Evolutionary conservation across 1,140 invertebrate genomes (phyloP).

Genomic region (Achroia grisella): DNA sequence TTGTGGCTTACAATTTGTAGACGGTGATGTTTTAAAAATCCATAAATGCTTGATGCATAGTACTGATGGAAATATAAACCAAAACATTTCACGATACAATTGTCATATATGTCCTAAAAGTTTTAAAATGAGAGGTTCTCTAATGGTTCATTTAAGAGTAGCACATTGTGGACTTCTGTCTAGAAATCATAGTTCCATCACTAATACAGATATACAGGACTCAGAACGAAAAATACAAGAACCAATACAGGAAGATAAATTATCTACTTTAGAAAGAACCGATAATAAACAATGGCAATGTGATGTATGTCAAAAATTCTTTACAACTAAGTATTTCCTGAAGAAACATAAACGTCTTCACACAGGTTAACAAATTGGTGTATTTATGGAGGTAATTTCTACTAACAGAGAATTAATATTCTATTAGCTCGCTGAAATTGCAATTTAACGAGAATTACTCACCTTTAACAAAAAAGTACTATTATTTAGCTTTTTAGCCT

Average conservation of each 20-base stretch:
- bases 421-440: background rate
- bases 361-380: constrained; percentile 74
- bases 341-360: constrained; percentile 92
- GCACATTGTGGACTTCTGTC: constrained; percentile 78
- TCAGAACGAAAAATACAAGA: constrained; percentile 5
- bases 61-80: constrained; percentile 72
- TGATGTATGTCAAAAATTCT: constrained; percentile 87
- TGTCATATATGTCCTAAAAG: constrained; percentile 86
- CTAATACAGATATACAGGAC: constrained; percentile 15
- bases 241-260: constrained; percentile 22
- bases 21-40: constrained; percentile 80
- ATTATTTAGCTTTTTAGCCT: background rate
- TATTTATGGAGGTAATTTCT: constrained; percentile 55
- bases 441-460: background rate
- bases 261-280: constrained; percentile 28
- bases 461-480: background rate
- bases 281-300: constrained; percentile 82
- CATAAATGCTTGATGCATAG: constrained; percentile 84
- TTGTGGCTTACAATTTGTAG: constrained; percentile 82
- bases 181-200: constrained; percentile 16
- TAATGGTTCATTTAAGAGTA: constrained; percentile 87
- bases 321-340: constrained; percentile 92
- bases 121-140: constrained; percentile 86
- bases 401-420: constrained; percentile 32
- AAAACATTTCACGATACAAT: constrained; percentile 75